Conservation (phyloP, 2,113 vertebrate genomes). For the Mustela lutreola region DNA sequence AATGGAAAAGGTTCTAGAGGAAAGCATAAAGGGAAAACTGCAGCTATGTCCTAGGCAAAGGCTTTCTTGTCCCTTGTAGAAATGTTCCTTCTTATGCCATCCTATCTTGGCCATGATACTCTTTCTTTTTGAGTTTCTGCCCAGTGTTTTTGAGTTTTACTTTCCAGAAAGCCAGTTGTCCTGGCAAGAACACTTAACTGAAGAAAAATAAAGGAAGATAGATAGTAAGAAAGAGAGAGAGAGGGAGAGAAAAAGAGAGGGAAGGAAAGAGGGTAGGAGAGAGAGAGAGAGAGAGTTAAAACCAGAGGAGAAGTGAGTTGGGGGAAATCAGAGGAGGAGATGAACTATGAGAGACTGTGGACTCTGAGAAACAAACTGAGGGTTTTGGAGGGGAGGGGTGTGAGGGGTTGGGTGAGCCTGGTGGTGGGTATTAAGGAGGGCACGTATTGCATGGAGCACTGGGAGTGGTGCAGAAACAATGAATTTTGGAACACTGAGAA, state of each 20-base stretch:
- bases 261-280: neutral
- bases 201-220: neutral
- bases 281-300: neutral
- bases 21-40: neutral
- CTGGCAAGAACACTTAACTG: neutral
- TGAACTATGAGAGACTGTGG: too few relatives aligned
- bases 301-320: neutral
- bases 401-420: too few relatives aligned
- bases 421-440: too few relatives aligned
- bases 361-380: too few relatives aligned
- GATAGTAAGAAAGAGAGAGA: neutral
- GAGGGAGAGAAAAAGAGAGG: neutral
- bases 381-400: too few relatives aligned
- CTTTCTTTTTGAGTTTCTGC: conserved; percentile 46
- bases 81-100: neutral
- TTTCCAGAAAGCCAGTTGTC: conserved; percentile 44
- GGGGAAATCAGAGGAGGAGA: too few relatives aligned
- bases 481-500: too few relatives aligned
- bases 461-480: too few relatives aligned
- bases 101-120: neutral
- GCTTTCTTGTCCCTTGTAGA: neutral
- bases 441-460: too few relatives aligned
- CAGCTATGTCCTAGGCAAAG: neutral
- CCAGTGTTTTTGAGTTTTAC: conserved; percentile 14
- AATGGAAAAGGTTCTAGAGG: neutral